Evolutionary conservation across 2,888 invertebrate species (phyloP).

Genomic region (Physocephala rufipes): DNA sequence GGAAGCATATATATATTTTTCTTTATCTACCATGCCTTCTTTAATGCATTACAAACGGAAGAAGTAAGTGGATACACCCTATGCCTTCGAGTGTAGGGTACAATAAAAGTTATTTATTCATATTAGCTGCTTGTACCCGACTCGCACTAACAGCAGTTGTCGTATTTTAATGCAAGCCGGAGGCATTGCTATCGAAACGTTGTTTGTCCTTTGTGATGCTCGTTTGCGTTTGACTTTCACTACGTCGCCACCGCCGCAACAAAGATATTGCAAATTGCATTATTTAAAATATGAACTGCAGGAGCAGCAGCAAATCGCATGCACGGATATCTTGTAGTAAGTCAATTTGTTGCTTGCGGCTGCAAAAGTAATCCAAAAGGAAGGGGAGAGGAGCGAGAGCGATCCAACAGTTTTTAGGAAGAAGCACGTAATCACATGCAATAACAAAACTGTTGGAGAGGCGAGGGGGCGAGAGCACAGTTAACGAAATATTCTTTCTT

Average conservation of each 20-base stretch:
- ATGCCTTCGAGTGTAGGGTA: too few relatives aligned
- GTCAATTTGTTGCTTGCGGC: conserved; percentile 3
- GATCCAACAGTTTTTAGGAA: not conserved
- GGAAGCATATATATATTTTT: too few relatives aligned
- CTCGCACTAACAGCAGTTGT: too few relatives aligned
- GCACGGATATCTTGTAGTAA: not conserved
- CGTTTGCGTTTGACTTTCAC: not conserved
- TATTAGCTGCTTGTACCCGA: not conserved
- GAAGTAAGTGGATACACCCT: too few relatives aligned
- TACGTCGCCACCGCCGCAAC: not conserved
- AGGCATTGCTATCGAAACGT: too few relatives aligned
- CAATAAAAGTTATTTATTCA: not conserved
- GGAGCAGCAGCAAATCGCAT: not conserved
- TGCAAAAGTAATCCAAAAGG: not conserved
- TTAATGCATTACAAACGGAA: too few relatives aligned
- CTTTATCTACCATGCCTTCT: too few relatives aligned
- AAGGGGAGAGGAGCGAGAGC: too few relatives aligned
- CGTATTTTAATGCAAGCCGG: too few relatives aligned
- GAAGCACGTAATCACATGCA: not conserved
- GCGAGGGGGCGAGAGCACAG: too few relatives aligned
- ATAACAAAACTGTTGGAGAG: not conserved
- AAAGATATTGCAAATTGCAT: conserved; percentile 1
- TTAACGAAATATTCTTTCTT: too few relatives aligned
- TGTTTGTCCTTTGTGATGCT: not conserved
- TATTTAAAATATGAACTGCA: conserved; percentile 6